Conservation (phyloP, 2,888 invertebrate genomes). For the Atethmia centrago region DNA sequence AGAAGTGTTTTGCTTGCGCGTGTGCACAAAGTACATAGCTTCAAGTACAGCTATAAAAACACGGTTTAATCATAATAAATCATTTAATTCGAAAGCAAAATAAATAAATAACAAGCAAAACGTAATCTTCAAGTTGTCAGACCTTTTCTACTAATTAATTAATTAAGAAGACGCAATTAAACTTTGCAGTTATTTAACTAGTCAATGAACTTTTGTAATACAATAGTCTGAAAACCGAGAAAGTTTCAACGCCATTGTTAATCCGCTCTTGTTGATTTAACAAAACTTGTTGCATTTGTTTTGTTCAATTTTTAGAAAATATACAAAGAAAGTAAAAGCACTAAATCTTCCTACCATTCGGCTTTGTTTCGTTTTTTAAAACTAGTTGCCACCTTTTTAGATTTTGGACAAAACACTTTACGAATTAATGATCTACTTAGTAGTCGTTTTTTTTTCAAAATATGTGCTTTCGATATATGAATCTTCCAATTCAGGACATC, state of each 20-base stretch:
- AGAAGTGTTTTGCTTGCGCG: neutral
- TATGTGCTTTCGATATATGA: neutral
- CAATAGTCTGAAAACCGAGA: constrained; percentile 58
- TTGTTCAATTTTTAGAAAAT: constrained; percentile 11
- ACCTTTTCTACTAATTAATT: neutral
- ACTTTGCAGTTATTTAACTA: constrained; percentile 28
- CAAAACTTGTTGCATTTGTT: constrained; percentile 17
- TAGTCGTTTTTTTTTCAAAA: neutral
- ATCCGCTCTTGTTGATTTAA: constrained; percentile 34
- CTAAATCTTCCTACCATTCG: neutral
- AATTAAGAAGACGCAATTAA: constrained; percentile 18
- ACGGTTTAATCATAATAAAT: constrained; percentile 36
- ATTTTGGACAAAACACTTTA: neutral
- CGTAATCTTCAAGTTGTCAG: neutral
- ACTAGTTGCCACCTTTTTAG: neutral
- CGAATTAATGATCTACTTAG: neutral
- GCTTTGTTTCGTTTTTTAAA: neutral
- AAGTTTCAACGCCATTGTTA: constrained; percentile 64
- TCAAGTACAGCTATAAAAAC: constrained; percentile 4
- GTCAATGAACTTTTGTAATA: constrained; percentile 63
- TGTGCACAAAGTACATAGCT: neutral
- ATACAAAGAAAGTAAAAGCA: neutral
- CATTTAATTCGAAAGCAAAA: constrained; percentile 2
- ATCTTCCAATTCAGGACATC: neutral
- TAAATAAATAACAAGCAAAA: constrained; percentile 6